Evolutionary conservation across 2,888 invertebrate species (phyloP).

Genomic region (Uropetala carovei): DNA sequence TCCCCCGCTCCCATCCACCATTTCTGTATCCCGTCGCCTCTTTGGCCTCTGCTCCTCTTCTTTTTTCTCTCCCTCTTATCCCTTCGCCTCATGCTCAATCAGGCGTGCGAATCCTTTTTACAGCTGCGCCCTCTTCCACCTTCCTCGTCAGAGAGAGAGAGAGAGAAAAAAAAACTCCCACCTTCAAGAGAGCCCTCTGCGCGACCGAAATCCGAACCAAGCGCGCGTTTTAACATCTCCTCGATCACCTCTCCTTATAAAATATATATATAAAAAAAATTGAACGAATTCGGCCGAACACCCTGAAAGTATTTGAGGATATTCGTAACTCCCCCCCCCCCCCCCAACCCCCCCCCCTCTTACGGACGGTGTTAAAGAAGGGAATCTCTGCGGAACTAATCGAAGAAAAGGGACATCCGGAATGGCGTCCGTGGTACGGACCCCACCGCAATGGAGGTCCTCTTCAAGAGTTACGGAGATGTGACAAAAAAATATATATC

Average conservation of each 20-base stretch:
- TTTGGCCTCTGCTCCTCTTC: not conserved
- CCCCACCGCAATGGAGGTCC: not conserved
- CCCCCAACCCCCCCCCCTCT: not conserved
- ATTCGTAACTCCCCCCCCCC: not conserved
- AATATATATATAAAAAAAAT: too few species aligned
- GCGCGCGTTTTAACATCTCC: not conserved
- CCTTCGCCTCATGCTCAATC: slow-evolving; percentile 44
- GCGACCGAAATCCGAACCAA: slow-evolving; percentile 3
- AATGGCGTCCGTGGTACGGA: not conserved
- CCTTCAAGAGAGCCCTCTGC: not conserved
- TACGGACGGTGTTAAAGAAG: not conserved
- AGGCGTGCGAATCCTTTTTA: slow-evolving; percentile 40
- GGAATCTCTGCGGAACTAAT: slow-evolving; percentile 18
- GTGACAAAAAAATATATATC: not conserved
- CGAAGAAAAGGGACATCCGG: slow-evolving; percentile 55
- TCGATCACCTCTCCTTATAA: too few species aligned
- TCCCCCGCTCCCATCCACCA: not conserved
- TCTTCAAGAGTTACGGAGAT: not conserved
- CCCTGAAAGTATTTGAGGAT: slow-evolving; percentile 14
- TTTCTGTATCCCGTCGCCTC: not conserved
- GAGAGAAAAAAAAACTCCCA: not conserved
- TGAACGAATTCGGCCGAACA: not conserved
- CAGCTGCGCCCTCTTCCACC: slow-evolving; percentile 36
- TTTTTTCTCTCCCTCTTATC: slow-evolving; percentile 24
- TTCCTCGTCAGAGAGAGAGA: not conserved